A percentile compares a stretch with the other conserved stretches of the same genome.
These are phyloP conservation scores for Conus canariensis DNA, from an alignment of 2,888 invertebrate species.

Conservation along the genomic window DNA sequence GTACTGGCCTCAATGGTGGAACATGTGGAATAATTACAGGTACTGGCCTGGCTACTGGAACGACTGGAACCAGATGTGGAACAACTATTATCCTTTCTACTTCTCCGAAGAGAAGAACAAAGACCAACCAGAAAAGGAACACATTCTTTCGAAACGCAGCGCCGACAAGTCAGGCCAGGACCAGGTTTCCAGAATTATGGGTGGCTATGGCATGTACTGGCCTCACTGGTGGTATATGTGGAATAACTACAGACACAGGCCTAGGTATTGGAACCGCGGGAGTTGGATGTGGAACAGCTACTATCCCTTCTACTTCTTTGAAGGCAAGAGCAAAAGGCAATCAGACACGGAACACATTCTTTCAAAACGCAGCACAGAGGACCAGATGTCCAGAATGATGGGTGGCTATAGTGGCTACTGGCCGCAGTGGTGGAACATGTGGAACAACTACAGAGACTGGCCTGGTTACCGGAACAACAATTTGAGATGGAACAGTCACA, in stretches of 20 bases:
- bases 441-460: conserved; percentile 32
- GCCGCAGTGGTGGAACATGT: conserved; percentile 32
- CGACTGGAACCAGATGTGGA: conserved; percentile 11
- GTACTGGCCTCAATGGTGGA: conserved; percentile 26
- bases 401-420: conserved; percentile 28
- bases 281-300: neutral
- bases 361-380: conserved; percentile 26
- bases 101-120: neutral
- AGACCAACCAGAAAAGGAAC: neutral
- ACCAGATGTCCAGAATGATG: conserved; percentile 26
- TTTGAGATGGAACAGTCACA: neutral
- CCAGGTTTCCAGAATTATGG: conserved; percentile 30
- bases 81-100: neutral
- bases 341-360: conserved; percentile 17
- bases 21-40: conserved; percentile 27
- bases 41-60: conserved; percentile 37
- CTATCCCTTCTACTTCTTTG: conserved; percentile 19
- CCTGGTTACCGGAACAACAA: conserved; percentile 18
- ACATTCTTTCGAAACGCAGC: conserved; percentile 26
- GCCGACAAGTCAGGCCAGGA: neutral
- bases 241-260: conserved; percentile 5
- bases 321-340: neutral
- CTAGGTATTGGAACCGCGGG: neutral
- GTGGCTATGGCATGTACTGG: conserved; percentile 25
- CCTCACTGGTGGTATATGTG: conserved; percentile 25